These are phyloP conservation scores for Pelagia noctiluca DNA, from an alignment of 30 jellyfish, hydroid and myxozoan genomes.

Conservation along the genomic window DNA sequence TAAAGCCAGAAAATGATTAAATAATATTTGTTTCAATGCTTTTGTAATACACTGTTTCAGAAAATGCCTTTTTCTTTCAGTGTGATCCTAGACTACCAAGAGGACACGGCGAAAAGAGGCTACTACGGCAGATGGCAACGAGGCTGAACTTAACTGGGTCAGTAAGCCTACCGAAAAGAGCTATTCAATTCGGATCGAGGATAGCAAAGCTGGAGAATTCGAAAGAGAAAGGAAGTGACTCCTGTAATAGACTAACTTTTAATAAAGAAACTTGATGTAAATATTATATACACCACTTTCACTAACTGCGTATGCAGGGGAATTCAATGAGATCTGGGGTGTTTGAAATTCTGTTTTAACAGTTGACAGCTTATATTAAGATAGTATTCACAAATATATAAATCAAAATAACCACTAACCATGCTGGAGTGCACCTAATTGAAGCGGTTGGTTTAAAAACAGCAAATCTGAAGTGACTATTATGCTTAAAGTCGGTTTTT, in stretches of 20 bases:
- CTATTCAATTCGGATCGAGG: constrained; percentile 95
- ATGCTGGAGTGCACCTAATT: too few species aligned
- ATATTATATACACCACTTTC: not conserved
- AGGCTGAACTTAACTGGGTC: constrained; percentile 46
- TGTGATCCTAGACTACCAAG: constrained; percentile 96
- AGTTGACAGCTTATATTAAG: too few species aligned
- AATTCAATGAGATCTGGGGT: too few species aligned
- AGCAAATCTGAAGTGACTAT: too few species aligned
- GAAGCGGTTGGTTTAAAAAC: too few species aligned
- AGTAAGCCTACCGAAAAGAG: constrained; percentile 84
- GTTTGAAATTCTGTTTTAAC: too few species aligned
- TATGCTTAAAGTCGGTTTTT: too few species aligned
- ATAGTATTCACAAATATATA: too few species aligned
- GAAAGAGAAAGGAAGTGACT: constrained; percentile 90
- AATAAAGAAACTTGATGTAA: not conserved
- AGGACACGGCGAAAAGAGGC: constrained; percentile 96
- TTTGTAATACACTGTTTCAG: too few species aligned
- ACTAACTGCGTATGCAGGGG: not conserved
- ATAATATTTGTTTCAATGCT: too few species aligned
- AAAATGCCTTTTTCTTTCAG: constrained; percentile 43
- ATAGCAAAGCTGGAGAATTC: constrained; percentile 90
- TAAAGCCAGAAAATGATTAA: too few species aligned
- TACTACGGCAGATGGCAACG: constrained; percentile 86
- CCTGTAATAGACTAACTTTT: constrained; percentile 68
- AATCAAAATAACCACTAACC: too few species aligned